Conservation (phyloP, 1,140 invertebrate species). For the Temnothorax longispinosus region DNA sequence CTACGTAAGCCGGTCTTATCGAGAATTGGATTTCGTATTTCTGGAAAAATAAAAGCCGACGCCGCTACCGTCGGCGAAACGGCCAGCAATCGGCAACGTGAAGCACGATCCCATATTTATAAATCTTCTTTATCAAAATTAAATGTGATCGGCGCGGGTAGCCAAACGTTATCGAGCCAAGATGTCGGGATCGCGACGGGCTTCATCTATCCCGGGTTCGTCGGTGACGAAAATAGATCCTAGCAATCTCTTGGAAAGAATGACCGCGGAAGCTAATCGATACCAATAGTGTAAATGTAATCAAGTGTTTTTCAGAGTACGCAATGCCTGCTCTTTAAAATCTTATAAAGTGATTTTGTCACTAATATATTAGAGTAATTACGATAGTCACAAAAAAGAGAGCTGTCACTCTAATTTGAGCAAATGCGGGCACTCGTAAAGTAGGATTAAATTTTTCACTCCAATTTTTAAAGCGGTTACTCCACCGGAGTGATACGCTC, state of each 20-base stretch:
- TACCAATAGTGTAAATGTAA: not conserved
- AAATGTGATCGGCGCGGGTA: conserved; percentile 66
- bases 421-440: too few species aligned
- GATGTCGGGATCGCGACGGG: not conserved
- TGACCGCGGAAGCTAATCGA: not conserved
- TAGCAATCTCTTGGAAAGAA: not conserved
- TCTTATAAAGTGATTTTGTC: too few species aligned
- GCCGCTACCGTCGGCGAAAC: conserved; percentile 8
- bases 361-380: too few species aligned
- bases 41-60: conserved; percentile 58
- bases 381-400: too few species aligned
- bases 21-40: conserved; percentile 67
- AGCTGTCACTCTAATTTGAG: too few species aligned
- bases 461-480: too few species aligned
- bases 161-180: not conserved
- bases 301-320: not conserved
- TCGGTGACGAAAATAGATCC: not conserved
- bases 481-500: too few species aligned
- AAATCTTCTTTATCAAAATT: conserved; percentile 79
- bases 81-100: conserved; percentile 46
- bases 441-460: too few species aligned
- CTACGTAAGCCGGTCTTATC: conserved; percentile 63
- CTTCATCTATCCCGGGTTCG: conserved; percentile 1
- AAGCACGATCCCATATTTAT: conserved; percentile 65
- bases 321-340: too few species aligned